phyloP scores from a whole-genome alignment of 30 jellyfish, hydroid and myxozoan species.

The Cassiopea xamachana region DNA sequence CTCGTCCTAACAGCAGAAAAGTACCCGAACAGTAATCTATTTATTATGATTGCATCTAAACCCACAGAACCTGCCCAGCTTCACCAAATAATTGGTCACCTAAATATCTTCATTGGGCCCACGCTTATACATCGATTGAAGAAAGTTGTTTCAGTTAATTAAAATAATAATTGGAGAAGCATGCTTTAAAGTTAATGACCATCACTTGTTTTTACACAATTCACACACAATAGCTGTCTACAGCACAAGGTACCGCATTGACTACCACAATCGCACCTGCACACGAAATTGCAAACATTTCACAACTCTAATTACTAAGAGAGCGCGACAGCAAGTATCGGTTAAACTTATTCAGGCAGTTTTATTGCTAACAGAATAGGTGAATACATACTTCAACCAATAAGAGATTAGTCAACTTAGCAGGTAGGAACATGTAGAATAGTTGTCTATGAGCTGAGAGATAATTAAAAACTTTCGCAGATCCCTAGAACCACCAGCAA shows the following conservation, averaged over 20 bases:
- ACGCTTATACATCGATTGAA: background rate
- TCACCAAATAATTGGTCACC: background rate
- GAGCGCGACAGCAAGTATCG: slow-evolving; percentile 42
- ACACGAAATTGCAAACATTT: background rate
- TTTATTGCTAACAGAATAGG: slow-evolving; percentile 19
- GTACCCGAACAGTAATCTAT: too few relatives aligned
- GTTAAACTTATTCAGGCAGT: slow-evolving; percentile 11
- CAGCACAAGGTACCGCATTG: slow-evolving; percentile 21
- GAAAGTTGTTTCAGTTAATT: background rate
- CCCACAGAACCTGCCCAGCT: background rate
- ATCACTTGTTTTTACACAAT: slow-evolving; percentile 5
- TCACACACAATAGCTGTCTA: background rate
- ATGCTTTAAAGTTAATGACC: background rate
- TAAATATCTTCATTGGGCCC: background rate
- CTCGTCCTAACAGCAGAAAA: too few relatives aligned
- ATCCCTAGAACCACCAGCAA: slow-evolving; percentile 55
- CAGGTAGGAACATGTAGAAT: slow-evolving; percentile 34
- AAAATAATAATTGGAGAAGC: background rate
- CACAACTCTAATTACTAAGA: slow-evolving; percentile 31
- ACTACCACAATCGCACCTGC: slow-evolving; percentile 19
- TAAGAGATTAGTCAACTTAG: slow-evolving; percentile 6
- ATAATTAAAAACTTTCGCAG: slow-evolving; percentile 43
- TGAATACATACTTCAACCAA: slow-evolving; percentile 23
- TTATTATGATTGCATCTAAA: background rate
- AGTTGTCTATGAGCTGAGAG: background rate